Evolutionary conservation across 2,888 invertebrate genomes (phyloP).

Genomic region (Mongoloraphidia duomilia): DNA sequence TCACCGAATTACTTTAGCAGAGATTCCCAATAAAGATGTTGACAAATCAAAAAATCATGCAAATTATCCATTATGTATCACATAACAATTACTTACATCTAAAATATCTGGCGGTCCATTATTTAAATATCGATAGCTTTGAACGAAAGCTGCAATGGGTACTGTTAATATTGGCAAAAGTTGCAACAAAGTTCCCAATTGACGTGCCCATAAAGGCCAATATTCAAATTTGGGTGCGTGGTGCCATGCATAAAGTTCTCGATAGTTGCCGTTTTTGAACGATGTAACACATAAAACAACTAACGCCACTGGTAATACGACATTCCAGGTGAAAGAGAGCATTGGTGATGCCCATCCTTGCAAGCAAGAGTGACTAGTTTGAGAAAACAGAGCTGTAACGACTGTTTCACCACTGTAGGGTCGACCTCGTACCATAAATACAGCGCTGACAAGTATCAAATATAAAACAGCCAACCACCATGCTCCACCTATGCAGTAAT

Average conservation of each 20-base stretch:
- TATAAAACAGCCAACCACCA: slow-evolving; percentile 81
- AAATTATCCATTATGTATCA: not conserved
- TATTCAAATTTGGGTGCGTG: slow-evolving; percentile 46
- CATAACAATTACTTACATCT: slow-evolving; percentile 45
- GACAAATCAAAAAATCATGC: slow-evolving; percentile 4
- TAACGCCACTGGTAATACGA: slow-evolving; percentile 65
- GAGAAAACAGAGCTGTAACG: slow-evolving; percentile 42
- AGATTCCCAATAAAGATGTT: slow-evolving; percentile 1
- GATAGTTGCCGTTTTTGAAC: slow-evolving; percentile 52
- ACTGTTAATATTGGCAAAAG: slow-evolving; percentile 60
- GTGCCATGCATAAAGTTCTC: slow-evolving; percentile 52
- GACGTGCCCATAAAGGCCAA: slow-evolving; percentile 68
- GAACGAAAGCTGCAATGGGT: slow-evolving; percentile 55
- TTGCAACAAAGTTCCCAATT: slow-evolving; percentile 63
- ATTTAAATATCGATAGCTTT: slow-evolving; percentile 62
- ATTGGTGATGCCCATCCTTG: slow-evolving; percentile 50
- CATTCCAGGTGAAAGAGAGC: slow-evolving; percentile 77
- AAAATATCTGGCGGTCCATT: slow-evolving; percentile 75
- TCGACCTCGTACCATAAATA: slow-evolving; percentile 72
- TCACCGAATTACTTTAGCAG: slow-evolving; percentile 1
- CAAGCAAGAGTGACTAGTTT: slow-evolving; percentile 31
- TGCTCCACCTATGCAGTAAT: slow-evolving; percentile 66
- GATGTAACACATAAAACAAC: slow-evolving; percentile 58
- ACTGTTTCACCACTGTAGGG: slow-evolving; percentile 71
- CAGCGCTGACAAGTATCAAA: slow-evolving; percentile 60